Evolutionary conservation across 2,888 invertebrate genomes (phyloP), one percentile per base, ranked within the genome.

Genomic region (Erannis defoliaria): DNA sequence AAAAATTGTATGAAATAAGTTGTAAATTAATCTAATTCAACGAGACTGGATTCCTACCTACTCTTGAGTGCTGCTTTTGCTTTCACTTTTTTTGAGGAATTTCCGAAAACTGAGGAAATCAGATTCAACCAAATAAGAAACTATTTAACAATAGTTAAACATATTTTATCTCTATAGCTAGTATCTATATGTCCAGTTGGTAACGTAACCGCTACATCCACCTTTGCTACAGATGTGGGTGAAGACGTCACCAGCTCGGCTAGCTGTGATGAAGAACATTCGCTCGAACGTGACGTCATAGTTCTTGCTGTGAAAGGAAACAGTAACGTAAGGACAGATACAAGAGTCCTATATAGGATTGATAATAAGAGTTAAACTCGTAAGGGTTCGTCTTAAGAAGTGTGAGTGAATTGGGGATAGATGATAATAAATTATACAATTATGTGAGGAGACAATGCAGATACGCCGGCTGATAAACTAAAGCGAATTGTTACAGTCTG

Each of bases 211-310:
- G 92, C 92, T 0, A 92, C 91, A 64, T 92, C 91, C 5, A 92
- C 92, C 61, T 91, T 91, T 0, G 90, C 89, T 18, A 82, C 65
- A 0, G 89, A 84, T 1, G 79, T 74, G 0, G 88, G 86, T 0
- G 91, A 88, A 69, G 88, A 78, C 58, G 88, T 85, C 71, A 89
- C 81, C 8, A 90, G 72, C 59, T 90, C 90, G 0, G 89, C 89
- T 0, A 89, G 75, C 26, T 89, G 90, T 0, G 91, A 85, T 0
- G 83, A 82, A 0, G 90, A 91, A 54, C 88, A 90, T 62, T 91
- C 90, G 50, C 91, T 91, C n/a, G 92, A 92, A 18, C 88, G 82
- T 59, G 92, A 91, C 65, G 92, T 91, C 84, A 91, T 89, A 54
- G 92, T 92, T 70, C 90, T 73, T 1, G 92, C 92, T 91, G 82